Conservation (phyloP, 2,113 vertebrate species). For the Labeo catla region DNA sequence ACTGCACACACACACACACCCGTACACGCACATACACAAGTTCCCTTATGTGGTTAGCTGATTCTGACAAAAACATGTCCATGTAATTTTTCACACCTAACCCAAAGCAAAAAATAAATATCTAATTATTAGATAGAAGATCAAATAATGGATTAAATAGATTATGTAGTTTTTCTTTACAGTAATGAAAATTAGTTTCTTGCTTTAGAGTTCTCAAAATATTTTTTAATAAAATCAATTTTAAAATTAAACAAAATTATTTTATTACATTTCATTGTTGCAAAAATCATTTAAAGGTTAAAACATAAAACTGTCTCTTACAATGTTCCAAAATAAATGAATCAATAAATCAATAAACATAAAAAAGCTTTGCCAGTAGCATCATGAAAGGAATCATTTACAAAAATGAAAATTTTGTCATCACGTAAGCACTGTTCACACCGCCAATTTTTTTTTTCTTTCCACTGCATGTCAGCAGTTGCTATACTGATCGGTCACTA, state of each 20-base stretch:
- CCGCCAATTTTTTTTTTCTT: neutral
- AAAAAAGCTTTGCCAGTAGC: neutral
- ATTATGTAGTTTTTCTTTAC: no score
- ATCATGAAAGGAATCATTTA: neutral
- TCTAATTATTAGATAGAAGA: neutral
- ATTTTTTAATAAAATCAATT: neutral
- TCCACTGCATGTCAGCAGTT: neutral
- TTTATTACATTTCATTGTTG: neutral
- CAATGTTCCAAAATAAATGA: neutral
- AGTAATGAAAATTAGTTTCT: no score
- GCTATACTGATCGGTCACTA: neutral
- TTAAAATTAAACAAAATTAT: neutral
- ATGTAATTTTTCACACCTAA: neutral
- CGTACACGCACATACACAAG: conserved; percentile 4
- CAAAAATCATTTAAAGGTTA: neutral
- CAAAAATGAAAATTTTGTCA: neutral
- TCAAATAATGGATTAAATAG: no score
- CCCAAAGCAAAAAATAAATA: neutral
- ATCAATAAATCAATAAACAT: neutral
- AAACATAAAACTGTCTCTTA: neutral
- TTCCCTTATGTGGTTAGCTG: neutral
- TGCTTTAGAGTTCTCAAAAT: no score
- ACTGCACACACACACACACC: neutral
- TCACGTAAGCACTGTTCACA: neutral
- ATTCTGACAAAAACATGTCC: neutral